These are phyloP conservation scores for Otis tarda DNA, from an alignment of 2,113 vertebrate species.

Conservation along the genomic window DNA sequence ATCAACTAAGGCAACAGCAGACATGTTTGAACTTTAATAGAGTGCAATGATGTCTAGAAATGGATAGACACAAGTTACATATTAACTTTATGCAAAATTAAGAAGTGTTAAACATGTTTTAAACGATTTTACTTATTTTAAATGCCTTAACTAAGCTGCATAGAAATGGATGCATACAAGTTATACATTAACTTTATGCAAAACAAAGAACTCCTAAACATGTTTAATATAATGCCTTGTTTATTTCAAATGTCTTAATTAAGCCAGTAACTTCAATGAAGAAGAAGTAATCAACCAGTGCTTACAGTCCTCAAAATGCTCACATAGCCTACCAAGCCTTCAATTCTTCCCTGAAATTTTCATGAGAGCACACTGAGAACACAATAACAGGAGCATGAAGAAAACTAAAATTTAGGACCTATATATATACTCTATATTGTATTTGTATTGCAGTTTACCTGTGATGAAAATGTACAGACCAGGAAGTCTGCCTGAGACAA, in stretches of 20 bases:
- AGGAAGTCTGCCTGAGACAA: constrained; percentile 97
- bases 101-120: neutral
- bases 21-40: neutral
- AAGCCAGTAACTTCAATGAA: neutral
- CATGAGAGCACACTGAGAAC: neutral
- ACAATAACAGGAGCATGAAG: neutral
- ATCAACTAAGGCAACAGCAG: neutral
- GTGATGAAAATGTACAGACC: constrained; percentile 97
- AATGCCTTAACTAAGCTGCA: neutral
- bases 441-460: constrained; percentile 76
- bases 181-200: neutral
- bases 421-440: neutral
- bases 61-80: neutral
- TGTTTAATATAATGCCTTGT: neutral
- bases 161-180: neutral
- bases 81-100: neutral
- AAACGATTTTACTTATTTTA: constrained; percentile 25
- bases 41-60: neutral
- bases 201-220: constrained; percentile 1
- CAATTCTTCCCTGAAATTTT: constrained; percentile 9
- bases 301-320: neutral
- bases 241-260: constrained; percentile 17
- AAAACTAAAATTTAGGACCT: neutral
- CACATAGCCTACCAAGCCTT: neutral
- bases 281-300: neutral